phyloP scores from a whole-genome alignment of 2,888 invertebrate genomes.

The Hoplodrina ambigua region DNA sequence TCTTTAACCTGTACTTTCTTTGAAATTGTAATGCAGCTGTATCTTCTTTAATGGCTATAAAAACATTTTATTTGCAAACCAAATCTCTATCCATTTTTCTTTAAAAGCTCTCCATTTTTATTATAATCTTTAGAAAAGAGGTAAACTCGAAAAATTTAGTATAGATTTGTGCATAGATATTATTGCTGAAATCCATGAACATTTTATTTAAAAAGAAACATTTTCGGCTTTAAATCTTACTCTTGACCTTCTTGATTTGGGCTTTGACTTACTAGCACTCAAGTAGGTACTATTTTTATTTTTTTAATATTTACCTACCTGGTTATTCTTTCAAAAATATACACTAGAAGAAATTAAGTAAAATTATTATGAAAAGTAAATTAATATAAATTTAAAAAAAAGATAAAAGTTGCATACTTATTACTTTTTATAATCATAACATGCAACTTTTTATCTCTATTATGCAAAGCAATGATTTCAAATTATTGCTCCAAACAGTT shows the following conservation, averaged over 20 bases:
- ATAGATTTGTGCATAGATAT: background rate
- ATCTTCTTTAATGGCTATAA: background rate
- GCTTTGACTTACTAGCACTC: background rate
- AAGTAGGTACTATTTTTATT: background rate
- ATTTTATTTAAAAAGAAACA: background rate
- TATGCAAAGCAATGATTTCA: slow-evolving; percentile 14
- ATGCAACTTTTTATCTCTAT: slow-evolving; percentile 1
- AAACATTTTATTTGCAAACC: too few relatives aligned
- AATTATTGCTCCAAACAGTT: slow-evolving; percentile 28
- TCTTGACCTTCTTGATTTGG: background rate
- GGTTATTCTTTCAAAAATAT: background rate
- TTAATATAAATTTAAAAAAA: too few relatives aligned
- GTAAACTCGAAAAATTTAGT: background rate
- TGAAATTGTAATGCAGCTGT: slow-evolving; percentile 7
- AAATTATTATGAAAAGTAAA: background rate
- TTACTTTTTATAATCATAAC: background rate
- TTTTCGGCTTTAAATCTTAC: background rate
- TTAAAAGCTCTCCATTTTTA: background rate
- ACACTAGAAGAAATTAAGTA: background rate
- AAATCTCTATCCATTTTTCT: background rate
- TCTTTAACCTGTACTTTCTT: slow-evolving; percentile 14
- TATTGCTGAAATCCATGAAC: background rate
- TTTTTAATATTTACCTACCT: background rate
- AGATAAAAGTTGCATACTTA: too few relatives aligned
- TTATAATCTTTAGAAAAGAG: background rate